Percentiles rank a stretch among this genome's conserved stretches.
Evolutionary conservation across 1,140 invertebrate species (phyloP).

Genomic region (Stegodyphus mimosarum): DNA sequence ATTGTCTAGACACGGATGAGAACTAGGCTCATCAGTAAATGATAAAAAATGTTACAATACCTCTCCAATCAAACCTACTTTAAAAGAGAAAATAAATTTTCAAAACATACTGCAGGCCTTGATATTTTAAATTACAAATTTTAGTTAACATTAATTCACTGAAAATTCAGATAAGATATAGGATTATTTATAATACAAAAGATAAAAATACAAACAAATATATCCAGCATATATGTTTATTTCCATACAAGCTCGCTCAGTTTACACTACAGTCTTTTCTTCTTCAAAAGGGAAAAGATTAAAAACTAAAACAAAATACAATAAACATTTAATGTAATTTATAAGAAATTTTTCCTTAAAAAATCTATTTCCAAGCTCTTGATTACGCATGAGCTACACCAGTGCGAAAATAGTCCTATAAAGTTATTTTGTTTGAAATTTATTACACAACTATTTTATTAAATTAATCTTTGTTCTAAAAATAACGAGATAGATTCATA

Average conservation of each 20-base stretch:
- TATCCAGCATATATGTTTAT: slow-evolving; percentile 58
- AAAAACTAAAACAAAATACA: slow-evolving; percentile 49
- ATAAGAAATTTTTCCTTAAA: slow-evolving; percentile 30
- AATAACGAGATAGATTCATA: neutral
- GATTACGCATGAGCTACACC: slow-evolving; percentile 31
- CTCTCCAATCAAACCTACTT: too few species aligned
- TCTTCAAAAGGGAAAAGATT: neutral
- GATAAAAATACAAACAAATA: slow-evolving; percentile 10
- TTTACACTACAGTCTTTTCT: slow-evolving; percentile 40
- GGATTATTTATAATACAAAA: neutral
- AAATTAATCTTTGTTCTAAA: neutral
- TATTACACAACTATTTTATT: neutral
- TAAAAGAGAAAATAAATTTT: too few species aligned
- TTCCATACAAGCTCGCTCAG: slow-evolving; percentile 60
- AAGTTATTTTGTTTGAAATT: neutral
- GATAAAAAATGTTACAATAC: too few species aligned
- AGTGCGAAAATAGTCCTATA: neutral
- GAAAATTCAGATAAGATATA: too few species aligned
- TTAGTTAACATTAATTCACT: too few species aligned
- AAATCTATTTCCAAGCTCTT: slow-evolving; percentile 56
- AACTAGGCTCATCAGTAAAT: too few species aligned
- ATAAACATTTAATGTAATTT: slow-evolving; percentile 15
- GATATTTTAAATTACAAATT: too few species aligned
- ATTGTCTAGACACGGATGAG: too few species aligned
- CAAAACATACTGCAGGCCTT: too few species aligned